Evolutionary conservation across 2,888 invertebrate genomes (phyloP), one percentile per base, ranked within the genome.

Genomic region (Lacanobia wlatinum): DNA sequence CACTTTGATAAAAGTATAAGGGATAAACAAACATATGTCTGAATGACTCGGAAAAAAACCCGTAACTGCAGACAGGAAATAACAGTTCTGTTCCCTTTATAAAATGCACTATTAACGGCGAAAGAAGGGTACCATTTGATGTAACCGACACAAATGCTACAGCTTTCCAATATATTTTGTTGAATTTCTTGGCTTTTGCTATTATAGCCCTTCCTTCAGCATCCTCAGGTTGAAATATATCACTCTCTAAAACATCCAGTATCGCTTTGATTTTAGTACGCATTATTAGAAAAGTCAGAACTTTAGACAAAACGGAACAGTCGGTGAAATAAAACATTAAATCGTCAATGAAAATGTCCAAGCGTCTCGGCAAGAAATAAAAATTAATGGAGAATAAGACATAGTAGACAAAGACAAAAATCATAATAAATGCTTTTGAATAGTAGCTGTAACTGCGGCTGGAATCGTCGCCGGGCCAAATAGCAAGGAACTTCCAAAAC

Each of bases 321-420:
- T 89, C 87, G 1, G 90, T 92, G 40, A 93, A 92, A 84, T 91
- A 93, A 81, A 94, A 91, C 72, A 93, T 78, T 86, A 92, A 73
- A 82, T 93, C 91, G 65, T 91, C 92, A 18, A 93, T 88, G 70
- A 92, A 87, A 38, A 85, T 61, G 28, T 93, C 92, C 48, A 94
- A 67, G 48, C 90, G 74, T 69, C 76, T 86, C 0, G 91, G 90
- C 46, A 94, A 58, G 65, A 87, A 94, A 80, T 77, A 91, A 61
- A 93, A 91, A 82, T 92, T 94, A 10, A 91, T 58, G 1, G 90
- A 83, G 9, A 76, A 75, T 7, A 94, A 38, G 16, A 81, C 40
- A 64, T 81, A 75, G 70, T 90, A 92, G 4, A 88, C 14, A 16
- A 91, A 60, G n/a, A 90, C 69, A 43, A 91, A 87, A 12, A 80